These are phyloP conservation scores for Acanthochromis polyacanthus DNA, from an alignment of 2,113 vertebrate species.

Conservation along the genomic window DNA sequence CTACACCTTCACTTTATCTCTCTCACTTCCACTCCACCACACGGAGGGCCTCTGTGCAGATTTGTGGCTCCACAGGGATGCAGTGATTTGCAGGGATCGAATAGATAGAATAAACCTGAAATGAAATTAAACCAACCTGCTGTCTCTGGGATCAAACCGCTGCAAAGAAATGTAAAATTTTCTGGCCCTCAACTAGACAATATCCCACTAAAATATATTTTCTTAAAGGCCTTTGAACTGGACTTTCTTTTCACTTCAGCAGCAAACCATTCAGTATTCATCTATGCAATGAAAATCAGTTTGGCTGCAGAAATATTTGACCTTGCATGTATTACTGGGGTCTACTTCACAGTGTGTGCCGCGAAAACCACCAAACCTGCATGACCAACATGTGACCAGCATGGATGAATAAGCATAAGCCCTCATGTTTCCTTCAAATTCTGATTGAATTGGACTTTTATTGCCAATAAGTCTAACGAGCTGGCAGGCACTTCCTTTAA, in stretches of 20 bases:
- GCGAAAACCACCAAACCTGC: not conserved
- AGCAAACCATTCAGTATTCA: not conserved
- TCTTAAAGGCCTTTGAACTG: not conserved
- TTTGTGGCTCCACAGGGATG: constrained; percentile 38
- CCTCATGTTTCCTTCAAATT: constrained; percentile 40
- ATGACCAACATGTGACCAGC: constrained; percentile 24
- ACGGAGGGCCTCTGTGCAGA: constrained; percentile 10
- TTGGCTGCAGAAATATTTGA: constrained; percentile 23
- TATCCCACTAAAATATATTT: not conserved
- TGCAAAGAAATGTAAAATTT: constrained; percentile 14
- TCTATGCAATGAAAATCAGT: not conserved
- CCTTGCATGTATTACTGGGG: not conserved
- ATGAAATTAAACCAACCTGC: constrained; percentile 45
- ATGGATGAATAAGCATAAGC: constrained; percentile 15
- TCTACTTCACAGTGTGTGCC: not conserved
- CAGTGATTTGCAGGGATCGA: constrained; percentile 24
- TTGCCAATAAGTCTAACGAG: constrained; percentile 44
- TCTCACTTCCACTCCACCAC: not conserved
- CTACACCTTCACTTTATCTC: not conserved
- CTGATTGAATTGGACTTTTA: constrained; percentile 66
- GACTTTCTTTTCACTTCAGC: not conserved
- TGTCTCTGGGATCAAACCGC: constrained; percentile 23
- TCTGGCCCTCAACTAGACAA: constrained; percentile 12
- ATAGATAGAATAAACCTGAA: constrained; percentile 23
- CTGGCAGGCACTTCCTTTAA: constrained; percentile 49